Base-by-base conservation (phyloP, 2,797 vertebrate genomes). In the Rhabdomys pumilio region DNA sequence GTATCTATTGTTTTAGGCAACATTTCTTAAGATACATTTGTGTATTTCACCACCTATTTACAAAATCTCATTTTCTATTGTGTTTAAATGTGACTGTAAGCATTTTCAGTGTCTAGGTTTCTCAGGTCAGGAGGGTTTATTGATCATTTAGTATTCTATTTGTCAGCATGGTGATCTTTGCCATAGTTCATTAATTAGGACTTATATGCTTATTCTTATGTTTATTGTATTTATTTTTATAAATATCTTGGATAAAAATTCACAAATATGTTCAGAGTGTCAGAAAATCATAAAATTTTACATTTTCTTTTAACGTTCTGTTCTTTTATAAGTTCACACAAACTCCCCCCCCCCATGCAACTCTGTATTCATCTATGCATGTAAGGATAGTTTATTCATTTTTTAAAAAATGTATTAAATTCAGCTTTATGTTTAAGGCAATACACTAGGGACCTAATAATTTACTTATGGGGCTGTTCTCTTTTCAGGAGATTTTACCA, bases 261-360 rank as follows among this genome's bases (percentile, higher is more conserved):
- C 14, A 87, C 2, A 89, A 55, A 83, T 80, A 55, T 55, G 5
- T 59, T 93, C 44, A 86, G 12, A 65, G 87, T 90, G 82, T 91
- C 57, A 84, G 53, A 63, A 94, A 94, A 93, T 44, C 34, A 65
- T 76, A 75, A 8, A 47, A 44, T 7, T 77, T 82, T 59, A 72
- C 26, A 80, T 84, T 86, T 93, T 93, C 5, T 65, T 88, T 96
- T 81, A 83, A 95, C 59, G 26, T 55, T 0, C 24, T 93, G 15
- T 13, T 2, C 2, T 96, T 87, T 72, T 10, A 77, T 22, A 61
- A 15, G 34, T 44, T 94, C 13, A 89, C 8, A 73, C 20, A 90
- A 29, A 19, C 13, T 89, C 47, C 19, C 6, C 20, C 20, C 59
- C 65, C n/a, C 22, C 1, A 55, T 34, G 38, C 1, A 76, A 14